A percentile compares a stretch with the other conserved stretches of the same genome.
Evolutionary conservation across 2,113 vertebrate species (phyloP).

Genomic region (Austrofundulus limnaeus): DNA sequence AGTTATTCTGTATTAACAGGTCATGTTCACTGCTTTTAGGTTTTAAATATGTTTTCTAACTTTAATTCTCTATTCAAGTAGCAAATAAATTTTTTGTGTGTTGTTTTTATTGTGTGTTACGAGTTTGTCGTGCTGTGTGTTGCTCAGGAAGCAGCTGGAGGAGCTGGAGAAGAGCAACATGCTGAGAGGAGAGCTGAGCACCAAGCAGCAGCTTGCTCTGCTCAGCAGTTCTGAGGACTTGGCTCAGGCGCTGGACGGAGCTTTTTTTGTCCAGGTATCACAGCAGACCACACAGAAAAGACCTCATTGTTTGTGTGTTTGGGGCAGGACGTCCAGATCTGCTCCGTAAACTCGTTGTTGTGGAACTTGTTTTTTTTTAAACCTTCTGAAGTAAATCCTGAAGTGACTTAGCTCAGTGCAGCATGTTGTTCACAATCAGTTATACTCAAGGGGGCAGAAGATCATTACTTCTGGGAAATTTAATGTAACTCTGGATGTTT

Average conservation of each 20-base stretch:
- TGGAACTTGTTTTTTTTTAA: not conserved
- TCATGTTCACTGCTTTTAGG: too few species aligned
- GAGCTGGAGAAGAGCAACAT: slow-evolving; percentile 80
- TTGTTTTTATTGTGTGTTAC: not conserved
- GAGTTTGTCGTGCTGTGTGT: not conserved
- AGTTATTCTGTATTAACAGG: too few species aligned
- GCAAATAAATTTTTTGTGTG: not conserved
- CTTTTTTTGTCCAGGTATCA: slow-evolving; percentile 90
- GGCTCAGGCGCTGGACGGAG: slow-evolving; percentile 84
- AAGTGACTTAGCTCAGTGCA: not conserved
- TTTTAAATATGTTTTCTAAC: too few species aligned
- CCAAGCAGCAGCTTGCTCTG: slow-evolving; percentile 82
- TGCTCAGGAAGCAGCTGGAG: slow-evolving; percentile 84
- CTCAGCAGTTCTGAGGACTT: slow-evolving; percentile 83
- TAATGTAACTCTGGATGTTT: not conserved
- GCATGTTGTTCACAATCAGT: not conserved
- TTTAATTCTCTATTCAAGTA: too few species aligned
- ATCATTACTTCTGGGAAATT: not conserved
- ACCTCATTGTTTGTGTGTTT: not conserved
- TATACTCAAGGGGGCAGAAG: not conserved
- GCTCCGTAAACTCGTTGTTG: not conserved
- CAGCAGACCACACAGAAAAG: not conserved
- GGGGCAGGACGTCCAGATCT: not conserved
- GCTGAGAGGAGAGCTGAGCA: slow-evolving; percentile 84
- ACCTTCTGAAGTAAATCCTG: too few species aligned